Percentiles rank a stretch among this genome's conserved stretches.
phyloP scores from a whole-genome alignment of 1,140 invertebrate genomes.

The Ostrea edulis region DNA sequence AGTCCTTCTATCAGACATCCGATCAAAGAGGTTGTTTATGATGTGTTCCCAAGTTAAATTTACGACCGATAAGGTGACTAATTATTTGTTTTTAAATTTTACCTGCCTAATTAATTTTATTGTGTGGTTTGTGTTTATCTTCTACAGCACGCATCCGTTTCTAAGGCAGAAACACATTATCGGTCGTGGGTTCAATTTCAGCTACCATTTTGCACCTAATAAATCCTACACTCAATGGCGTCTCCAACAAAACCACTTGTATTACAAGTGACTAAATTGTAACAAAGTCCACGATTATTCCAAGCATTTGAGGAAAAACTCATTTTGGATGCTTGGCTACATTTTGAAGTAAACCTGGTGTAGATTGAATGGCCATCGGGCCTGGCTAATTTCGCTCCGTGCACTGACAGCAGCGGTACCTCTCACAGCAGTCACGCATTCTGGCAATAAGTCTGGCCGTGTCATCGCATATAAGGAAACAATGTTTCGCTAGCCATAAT shows the following conservation, averaged over 20 bases:
- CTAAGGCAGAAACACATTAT: constrained; percentile 29
- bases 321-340: constrained; percentile 20
- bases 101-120: constrained; percentile 30
- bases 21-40: constrained; percentile 2
- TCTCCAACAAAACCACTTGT: background rate
- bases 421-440: background rate
- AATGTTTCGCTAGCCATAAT: constrained; percentile 1
- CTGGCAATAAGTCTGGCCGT: constrained; percentile 17
- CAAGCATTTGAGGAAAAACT: background rate
- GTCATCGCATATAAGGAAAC: constrained; percentile 1
- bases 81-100: constrained; percentile 40
- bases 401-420: background rate
- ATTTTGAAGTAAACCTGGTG: background rate
- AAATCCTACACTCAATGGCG: constrained; percentile 9
- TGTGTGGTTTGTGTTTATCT: constrained; percentile 30
- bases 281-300: constrained; percentile 17
- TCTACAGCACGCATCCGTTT: background rate
- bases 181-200: constrained; percentile 9
- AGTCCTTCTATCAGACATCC: background rate
- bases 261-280: constrained; percentile 33
- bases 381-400: background rate
- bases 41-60: constrained; percentile 33
- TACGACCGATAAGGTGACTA: constrained; percentile 33
- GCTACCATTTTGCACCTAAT: constrained; percentile 31
- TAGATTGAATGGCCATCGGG: background rate